Percentiles rank a stretch among this genome's conserved stretches.
Conservation (phyloP, 2,113 vertebrate species). For the Strix aluco region DNA sequence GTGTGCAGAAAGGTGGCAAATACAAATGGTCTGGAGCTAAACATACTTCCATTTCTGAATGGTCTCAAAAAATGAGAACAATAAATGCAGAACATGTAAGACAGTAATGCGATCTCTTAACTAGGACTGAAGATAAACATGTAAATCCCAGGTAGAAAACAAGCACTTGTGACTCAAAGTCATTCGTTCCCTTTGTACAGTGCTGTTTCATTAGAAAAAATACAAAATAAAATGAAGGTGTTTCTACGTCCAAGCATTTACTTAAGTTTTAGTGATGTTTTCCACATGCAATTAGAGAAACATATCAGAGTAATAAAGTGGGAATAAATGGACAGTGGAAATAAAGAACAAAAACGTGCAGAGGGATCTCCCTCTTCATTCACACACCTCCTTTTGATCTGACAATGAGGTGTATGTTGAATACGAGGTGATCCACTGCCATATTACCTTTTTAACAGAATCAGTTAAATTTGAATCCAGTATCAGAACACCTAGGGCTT, state of each 20-base stretch:
- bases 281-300: background rate
- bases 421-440: background rate
- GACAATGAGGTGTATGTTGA: background rate
- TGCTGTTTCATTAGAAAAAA: background rate
- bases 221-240: background rate
- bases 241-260: background rate
- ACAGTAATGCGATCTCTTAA: background rate
- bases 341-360: background rate
- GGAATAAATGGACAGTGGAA: background rate
- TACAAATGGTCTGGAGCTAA: background rate
- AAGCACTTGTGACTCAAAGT: background rate
- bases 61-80: background rate
- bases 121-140: background rate
- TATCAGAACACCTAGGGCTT: background rate
- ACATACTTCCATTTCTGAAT: fast-evolving
- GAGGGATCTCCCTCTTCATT: background rate
- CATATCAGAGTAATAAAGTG: background rate
- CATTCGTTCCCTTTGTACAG: background rate
- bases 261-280: background rate
- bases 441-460: background rate
- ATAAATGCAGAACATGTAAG: background rate
- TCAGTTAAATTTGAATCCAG: background rate
- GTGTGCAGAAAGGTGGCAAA: background rate
- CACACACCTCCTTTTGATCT: background rate
- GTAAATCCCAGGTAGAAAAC: background rate